phyloP scores from a whole-genome alignment of 2,113 vertebrate species.

The Megaceryle maxima region DNA sequence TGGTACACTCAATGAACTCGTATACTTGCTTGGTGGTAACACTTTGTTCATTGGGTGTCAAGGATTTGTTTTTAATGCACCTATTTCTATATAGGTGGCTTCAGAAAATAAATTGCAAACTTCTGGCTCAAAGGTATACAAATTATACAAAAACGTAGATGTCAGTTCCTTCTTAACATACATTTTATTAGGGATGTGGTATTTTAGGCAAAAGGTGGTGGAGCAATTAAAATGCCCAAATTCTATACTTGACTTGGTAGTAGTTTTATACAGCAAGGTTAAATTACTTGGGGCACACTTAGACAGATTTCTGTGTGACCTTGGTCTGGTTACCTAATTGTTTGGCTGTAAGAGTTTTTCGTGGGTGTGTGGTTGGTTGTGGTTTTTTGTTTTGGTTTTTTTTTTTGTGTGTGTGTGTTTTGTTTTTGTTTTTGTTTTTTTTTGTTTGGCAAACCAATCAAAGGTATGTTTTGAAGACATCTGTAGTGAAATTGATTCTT shows the following conservation, averaged over 20 bases:
- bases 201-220: background rate
- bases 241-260: background rate
- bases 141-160: background rate
- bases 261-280: background rate
- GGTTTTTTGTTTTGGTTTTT: too few relatives aligned
- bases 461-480: background rate
- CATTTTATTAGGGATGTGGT: background rate
- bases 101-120: background rate
- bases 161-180: background rate
- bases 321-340: background rate
- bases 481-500: background rate
- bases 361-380: too few relatives aligned
- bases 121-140: background rate
- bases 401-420: too few relatives aligned
- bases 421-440: too few relatives aligned
- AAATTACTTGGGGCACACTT: background rate
- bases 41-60: background rate
- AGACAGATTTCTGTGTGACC: background rate
- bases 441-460: background rate
- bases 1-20: background rate
- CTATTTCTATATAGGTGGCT: background rate
- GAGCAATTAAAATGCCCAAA: background rate
- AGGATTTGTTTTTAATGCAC: background rate
- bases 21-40: background rate
- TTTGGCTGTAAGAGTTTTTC: background rate